phyloP scores from a whole-genome alignment of 2,113 vertebrate species.

The Vulpes ferrilata region DNA sequence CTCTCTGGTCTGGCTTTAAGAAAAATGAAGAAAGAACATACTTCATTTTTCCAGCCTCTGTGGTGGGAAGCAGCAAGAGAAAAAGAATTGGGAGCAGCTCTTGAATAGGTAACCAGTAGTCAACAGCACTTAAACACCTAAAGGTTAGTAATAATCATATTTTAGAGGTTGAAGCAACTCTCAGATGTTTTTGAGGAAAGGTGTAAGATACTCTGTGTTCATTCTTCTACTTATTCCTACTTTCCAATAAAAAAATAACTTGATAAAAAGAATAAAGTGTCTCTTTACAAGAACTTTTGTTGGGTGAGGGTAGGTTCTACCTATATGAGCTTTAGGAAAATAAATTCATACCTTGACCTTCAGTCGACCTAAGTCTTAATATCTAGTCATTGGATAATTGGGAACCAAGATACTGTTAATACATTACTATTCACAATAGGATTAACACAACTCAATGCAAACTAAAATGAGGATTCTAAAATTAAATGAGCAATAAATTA shows the following conservation, averaged over 20 bases:
- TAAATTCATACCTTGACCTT: constrained; percentile 31
- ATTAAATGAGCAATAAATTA: constrained; percentile 29
- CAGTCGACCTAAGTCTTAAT: neutral
- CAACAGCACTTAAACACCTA: neutral
- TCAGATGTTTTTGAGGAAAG: neutral
- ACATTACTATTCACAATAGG: neutral
- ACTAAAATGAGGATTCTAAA: constrained; percentile 36
- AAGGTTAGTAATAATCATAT: neutral
- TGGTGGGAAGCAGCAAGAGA: neutral
- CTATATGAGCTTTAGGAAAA: neutral
- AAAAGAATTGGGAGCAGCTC: neutral
- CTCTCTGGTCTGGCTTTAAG: neutral
- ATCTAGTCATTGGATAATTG: constrained; percentile 2
- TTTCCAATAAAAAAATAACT: neutral
- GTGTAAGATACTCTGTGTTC: neutral
- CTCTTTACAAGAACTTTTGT: neutral
- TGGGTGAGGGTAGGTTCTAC: neutral
- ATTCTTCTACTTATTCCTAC: neutral
- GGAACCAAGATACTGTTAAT: neutral
- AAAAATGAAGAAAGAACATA: neutral
- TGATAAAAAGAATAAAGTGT: neutral
- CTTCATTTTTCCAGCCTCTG: neutral
- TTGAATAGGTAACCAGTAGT: neutral
- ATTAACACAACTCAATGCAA: constrained; percentile 31
- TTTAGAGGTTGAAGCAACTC: neutral